A percentile compares a stretch with the other conserved stretches of the same genome.
These are phyloP conservation scores for Elephantulus edwardii DNA, from an alignment of 2,113 vertebrate species.

Conservation along the genomic window DNA sequence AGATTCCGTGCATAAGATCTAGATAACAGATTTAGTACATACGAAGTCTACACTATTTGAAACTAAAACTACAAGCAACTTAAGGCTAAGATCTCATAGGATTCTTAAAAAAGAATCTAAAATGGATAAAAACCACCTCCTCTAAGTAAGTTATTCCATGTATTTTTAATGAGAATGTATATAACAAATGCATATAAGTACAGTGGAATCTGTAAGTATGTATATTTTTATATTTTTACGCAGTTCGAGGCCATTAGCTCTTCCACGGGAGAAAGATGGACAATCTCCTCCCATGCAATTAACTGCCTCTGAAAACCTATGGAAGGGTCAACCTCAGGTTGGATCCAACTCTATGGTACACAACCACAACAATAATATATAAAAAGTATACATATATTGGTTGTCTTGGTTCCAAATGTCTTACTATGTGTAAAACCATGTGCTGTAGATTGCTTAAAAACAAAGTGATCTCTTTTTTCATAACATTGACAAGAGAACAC, in stretches of 20 bases:
- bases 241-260: too few relatives aligned
- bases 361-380: too few relatives aligned
- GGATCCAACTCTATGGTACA: too few relatives aligned
- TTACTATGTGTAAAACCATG: neutral
- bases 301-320: too few relatives aligned
- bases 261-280: too few relatives aligned
- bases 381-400: neutral
- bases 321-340: too few relatives aligned
- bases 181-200: neutral
- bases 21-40: neutral
- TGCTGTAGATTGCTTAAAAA: neutral
- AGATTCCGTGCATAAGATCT: neutral
- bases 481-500: neutral
- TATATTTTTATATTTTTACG: neutral
- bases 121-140: neutral
- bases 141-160: neutral
- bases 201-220: neutral
- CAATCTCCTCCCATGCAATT: too few relatives aligned
- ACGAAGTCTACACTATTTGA: neutral
- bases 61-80: neutral
- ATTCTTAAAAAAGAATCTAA: neutral
- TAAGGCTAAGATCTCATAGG: neutral
- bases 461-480: neutral
- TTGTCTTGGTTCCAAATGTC: neutral
- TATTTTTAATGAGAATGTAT: neutral